These are phyloP conservation scores for Indicator indicator DNA, from an alignment of 2,113 vertebrate species.

Conservation along the genomic window DNA sequence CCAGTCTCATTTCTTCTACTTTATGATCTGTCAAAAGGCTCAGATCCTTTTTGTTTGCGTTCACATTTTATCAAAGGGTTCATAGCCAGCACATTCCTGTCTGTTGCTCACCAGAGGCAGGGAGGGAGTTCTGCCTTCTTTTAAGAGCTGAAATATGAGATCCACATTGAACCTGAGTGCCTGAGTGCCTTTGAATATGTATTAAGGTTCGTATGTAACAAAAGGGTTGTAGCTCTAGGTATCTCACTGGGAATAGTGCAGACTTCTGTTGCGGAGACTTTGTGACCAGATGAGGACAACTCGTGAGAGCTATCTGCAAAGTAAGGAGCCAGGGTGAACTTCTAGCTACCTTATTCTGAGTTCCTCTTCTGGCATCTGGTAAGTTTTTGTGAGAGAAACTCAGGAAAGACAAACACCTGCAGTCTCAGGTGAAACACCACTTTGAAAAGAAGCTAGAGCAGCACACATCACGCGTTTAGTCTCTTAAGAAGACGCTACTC, in stretches of 20 bases:
- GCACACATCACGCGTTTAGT: background rate
- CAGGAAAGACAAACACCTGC: background rate
- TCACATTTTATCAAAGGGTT: background rate
- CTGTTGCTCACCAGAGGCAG: background rate
- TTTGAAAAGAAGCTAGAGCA: slow-evolving; percentile 2
- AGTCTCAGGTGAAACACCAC: slow-evolving; percentile 11
- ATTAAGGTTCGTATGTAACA: background rate
- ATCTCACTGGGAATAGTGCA: background rate
- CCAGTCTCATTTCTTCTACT: background rate
- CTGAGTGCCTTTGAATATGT: slow-evolving; percentile 44
- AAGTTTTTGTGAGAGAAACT: background rate
- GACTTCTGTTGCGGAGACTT: background rate
- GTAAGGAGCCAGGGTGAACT: background rate
- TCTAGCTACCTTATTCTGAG: background rate
- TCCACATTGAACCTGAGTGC: slow-evolving; percentile 4
- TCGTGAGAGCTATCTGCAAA: background rate
- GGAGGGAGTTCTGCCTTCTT: background rate
- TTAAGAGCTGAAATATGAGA: slow-evolving; percentile 3
- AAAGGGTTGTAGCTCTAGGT: background rate
- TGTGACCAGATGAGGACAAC: background rate
- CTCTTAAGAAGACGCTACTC: background rate
- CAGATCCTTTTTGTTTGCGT: background rate
- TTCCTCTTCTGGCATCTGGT: background rate
- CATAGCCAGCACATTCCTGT: background rate
- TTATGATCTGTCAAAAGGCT: background rate